Percentiles rank a stretch among this genome's conserved stretches.
These are phyloP conservation scores for Turdus rufiventris DNA, from an alignment of 2,113 vertebrate genomes.

Conservation along the genomic window DNA sequence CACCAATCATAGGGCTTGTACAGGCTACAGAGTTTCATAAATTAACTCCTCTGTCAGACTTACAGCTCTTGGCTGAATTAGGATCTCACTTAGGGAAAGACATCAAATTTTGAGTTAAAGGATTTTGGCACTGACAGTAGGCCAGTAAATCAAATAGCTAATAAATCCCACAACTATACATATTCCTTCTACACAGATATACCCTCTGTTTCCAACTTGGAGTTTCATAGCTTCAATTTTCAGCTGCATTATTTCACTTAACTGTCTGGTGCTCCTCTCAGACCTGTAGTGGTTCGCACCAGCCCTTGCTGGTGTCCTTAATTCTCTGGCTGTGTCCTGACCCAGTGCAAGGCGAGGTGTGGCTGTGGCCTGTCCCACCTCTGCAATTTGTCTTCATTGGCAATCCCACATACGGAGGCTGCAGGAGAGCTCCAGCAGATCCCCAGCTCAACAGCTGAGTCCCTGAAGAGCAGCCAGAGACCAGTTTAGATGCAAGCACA, in stretches of 20 bases:
- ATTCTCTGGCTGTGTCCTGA: neutral
- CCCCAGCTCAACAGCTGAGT: neutral
- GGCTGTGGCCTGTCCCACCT: neutral
- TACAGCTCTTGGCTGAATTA: neutral
- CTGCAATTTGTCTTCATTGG: neutral
- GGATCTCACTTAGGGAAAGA: neutral
- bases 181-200: neutral
- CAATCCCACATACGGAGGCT: neutral
- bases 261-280: neutral
- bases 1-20: neutral
- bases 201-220: neutral
- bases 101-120: neutral
- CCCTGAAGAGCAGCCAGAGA: neutral
- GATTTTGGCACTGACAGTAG: neutral
- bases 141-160: neutral
- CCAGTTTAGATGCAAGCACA: neutral
- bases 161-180: neutral
- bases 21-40: neutral
- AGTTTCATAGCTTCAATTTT: neutral
- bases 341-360: fast-evolving
- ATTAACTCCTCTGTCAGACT: neutral
- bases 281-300: neutral
- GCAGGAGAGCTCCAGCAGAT: neutral
- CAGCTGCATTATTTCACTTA: neutral
- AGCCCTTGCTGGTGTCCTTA: neutral